Conservation (phyloP, 1,140 invertebrate species). For the Ceratoteleas bidentatus region DNA sequence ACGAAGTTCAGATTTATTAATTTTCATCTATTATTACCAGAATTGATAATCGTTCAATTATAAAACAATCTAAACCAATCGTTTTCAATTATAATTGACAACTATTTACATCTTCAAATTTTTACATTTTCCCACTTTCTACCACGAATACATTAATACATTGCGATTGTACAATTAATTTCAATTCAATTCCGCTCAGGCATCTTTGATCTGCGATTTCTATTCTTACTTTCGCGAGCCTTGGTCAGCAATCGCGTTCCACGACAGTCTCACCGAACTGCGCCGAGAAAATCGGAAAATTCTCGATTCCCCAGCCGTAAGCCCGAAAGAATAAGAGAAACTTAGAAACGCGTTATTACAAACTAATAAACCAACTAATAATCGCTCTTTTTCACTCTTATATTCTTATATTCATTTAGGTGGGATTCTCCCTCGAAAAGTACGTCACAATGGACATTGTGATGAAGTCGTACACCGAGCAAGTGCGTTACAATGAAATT, state of each 20-base stretch:
- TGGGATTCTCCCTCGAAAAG: slow-evolving; percentile 14
- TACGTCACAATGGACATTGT: slow-evolving; percentile 8
- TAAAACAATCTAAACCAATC: no score
- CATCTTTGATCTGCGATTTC: slow-evolving; percentile 31
- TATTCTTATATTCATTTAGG: slow-evolving; percentile 4
- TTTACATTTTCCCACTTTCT: no score
- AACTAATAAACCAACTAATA: not conserved
- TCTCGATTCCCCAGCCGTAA: no score
- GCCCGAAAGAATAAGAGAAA: slow-evolving; percentile 14
- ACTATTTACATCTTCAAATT: no score
- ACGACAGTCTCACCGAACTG: slow-evolving; percentile 10
- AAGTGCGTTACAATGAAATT: slow-evolving; percentile 1
- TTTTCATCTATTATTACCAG: no score
- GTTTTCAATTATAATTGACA: no score
- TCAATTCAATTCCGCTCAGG: slow-evolving; percentile 11
- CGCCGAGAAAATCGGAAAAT: slow-evolving; percentile 17
- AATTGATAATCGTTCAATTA: no score
- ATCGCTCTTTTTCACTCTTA: not conserved
- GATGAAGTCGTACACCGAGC: slow-evolving; percentile 12
- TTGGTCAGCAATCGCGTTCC: slow-evolving; percentile 25
- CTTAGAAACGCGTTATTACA: not conserved
- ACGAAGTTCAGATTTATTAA: no score
- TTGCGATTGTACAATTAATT: no score
- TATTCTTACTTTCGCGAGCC: slow-evolving; percentile 37
- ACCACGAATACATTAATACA: no score